Base-by-base conservation (phyloP, 1,140 invertebrate species). In the Brachystomella parvula region DNA sequence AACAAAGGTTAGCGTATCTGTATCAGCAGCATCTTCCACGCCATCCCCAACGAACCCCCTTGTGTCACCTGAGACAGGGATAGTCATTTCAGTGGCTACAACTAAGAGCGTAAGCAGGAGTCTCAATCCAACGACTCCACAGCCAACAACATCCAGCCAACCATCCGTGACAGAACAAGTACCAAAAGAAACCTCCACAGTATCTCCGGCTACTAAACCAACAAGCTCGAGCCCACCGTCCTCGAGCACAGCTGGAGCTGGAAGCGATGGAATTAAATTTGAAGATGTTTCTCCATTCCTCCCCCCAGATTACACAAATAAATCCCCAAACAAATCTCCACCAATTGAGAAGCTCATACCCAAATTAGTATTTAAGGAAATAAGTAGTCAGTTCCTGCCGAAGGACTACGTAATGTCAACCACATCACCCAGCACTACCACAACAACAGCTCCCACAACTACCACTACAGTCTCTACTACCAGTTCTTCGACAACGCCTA, bases 271-370 rank as follows among this genome's bases (percentile, higher is more conserved):
- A 29, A 67, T 67, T 29, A 67, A 67, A 21, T 67, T 67, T 56
- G 80, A 79, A 66, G 82, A 85, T 70, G 77, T 84, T 9, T 78
- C 81, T 1, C 80, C 78, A 6, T 76, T 86, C 12, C 73, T 86
- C 39, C 84, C 85, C 33, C 81, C 84, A 21, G 84, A 82, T n/a
- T 86, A 63, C 32, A 53, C n/a, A n/a, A n/a, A n/a, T n/a, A n/a
- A n/a, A 15, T 26, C 3, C 12, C 26, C 58, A 60, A 60, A 53
- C 2, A 29, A 32, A 26, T 2, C 63, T 29, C 33, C 67, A 47
- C 21, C 47, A 33, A 29, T 33, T 32, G 44, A 59, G 29, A 29
- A 2, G 21, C 60, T 64, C 49, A 47, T 39, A 21, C 39, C 57
- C 2, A 65, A 26, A 39, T 28, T 39, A 57, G 61, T 26, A 58